Evolutionary conservation across 1,140 invertebrate species (phyloP).

Genomic region (Campoletis sonorensis): DNA sequence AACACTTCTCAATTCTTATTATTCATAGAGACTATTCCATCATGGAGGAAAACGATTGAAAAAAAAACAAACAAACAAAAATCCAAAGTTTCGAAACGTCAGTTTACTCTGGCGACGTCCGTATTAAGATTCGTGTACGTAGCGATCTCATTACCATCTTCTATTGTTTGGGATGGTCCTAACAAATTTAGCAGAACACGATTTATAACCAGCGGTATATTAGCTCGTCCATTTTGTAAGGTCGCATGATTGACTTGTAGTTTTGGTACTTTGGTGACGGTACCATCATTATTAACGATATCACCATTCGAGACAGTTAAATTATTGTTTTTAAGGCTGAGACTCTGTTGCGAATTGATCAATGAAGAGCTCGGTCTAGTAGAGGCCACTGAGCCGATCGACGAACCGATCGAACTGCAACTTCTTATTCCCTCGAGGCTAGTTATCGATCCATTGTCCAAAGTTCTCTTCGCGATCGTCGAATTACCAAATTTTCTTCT

Average conservation of each 20-base stretch:
- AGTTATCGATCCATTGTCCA: conserved; percentile 56
- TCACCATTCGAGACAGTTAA: conserved; percentile 21
- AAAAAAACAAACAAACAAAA: conserved; percentile 8
- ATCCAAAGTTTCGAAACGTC: conserved; percentile 18
- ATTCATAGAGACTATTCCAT: not conserved
- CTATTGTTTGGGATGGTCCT: conserved; percentile 66
- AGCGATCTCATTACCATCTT: conserved; percentile 65
- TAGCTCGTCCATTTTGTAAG: conserved; percentile 69
- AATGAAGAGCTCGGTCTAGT: conserved; percentile 69
- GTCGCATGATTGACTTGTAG: conserved; percentile 64
- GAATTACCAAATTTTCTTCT: conserved; percentile 60
- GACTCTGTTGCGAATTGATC: conserved; percentile 64
- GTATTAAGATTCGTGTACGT: conserved; percentile 72
- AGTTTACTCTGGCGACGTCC: conserved; percentile 68
- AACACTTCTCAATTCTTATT: too few species aligned
- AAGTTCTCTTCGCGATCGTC: conserved; percentile 51
- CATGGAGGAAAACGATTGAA: conserved; percentile 1
- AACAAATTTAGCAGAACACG: conserved; percentile 70
- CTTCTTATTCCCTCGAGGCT: conserved; percentile 63
- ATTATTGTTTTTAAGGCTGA: conserved; percentile 57
- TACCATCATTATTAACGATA: conserved; percentile 14
- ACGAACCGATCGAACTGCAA: conserved; percentile 64
- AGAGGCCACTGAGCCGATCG: conserved; percentile 59
- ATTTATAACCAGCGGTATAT: conserved; percentile 73
- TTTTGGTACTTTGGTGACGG: conserved; percentile 55